Evolutionary conservation across 2,113 vertebrate species (phyloP).

Genomic region (Scolopax mira): DNA sequence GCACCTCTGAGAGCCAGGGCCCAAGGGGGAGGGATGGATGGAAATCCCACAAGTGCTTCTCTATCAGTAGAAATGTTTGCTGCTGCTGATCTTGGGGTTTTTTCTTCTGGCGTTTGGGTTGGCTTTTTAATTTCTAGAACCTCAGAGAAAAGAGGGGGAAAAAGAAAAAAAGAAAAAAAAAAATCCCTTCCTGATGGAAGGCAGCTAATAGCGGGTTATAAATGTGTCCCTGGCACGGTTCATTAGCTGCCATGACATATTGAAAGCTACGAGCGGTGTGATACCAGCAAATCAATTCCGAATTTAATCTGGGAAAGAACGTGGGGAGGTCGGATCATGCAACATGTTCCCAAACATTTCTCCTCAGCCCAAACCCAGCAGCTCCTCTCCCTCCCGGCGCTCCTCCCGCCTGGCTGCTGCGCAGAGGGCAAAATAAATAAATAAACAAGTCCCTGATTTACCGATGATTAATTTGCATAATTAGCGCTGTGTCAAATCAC

Average conservation of each 20-base stretch:
- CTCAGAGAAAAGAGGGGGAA: not conserved
- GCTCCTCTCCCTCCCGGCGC: not conserved
- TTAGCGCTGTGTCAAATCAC: slow-evolving; percentile 3
- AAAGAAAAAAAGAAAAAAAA: not conserved
- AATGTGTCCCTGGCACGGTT: not conserved
- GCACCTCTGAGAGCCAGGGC: too few species aligned
- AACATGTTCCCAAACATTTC: not conserved
- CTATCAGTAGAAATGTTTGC: not conserved
- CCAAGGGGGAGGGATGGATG: accelerated
- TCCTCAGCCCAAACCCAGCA: not conserved
- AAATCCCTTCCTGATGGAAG: not conserved
- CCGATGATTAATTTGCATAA: slow-evolving; percentile 55
- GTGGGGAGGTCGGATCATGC: not conserved
- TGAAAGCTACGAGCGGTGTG: not conserved
- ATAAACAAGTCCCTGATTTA: slow-evolving; percentile 21
- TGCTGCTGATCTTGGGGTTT: not conserved
- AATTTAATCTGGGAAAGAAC: not conserved
- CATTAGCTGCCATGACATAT: not conserved
- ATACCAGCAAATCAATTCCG: slow-evolving; percentile 18
- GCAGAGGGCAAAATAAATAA: slow-evolving; percentile 5
- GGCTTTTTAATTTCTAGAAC: slow-evolving; percentile 1
- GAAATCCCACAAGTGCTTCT: not conserved
- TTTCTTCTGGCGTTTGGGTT: not conserved
- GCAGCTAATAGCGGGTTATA: not conserved
- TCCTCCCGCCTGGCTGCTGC: not conserved